Base-by-base conservation (phyloP, 2,888 invertebrate genomes). In the Lithophane leautieri region DNA sequence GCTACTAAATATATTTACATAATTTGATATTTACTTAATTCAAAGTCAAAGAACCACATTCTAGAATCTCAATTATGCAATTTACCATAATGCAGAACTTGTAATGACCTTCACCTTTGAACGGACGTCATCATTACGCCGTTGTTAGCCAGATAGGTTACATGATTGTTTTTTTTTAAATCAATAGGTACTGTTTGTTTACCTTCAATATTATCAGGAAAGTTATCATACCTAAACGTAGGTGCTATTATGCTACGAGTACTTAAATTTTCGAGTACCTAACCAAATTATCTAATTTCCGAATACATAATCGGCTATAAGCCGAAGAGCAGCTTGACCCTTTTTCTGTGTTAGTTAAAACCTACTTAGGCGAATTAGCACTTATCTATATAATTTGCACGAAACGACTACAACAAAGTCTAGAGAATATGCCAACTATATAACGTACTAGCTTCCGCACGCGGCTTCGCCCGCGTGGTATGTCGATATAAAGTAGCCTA, bases 61-160 rank as follows among this genome's bases (percentile, higher is more conserved):
- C 42, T 61, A 16, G 16, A 47, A 50, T 56, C 40, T 54, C 14
- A 7, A 74, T 52, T 58, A 58, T 25, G 8, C 34, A 34, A 81
- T 44, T 25, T 28, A 4, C 47, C n/a, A 3, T 44, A 69, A 25
- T 70, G 25, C 52, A 16, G 40, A 80, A 42, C 42, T 77, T 28
- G 50, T 9, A 12, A 3, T 50, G 47, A 34, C 47, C 73, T 62
- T 81, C 28, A 81, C 60, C 28, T 65, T 82, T 81, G 50, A 52
- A 61, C 12, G 1, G 50, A 52, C 44, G 11, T 54, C 28, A 47
- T 34, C 8, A 50, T 28, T n/a, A n/a, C 68, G 56, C 40, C 9
- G 78, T 50, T 58, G 19, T 56, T 78, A 56, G 25, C 11, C 34
- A 74, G 22, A 72, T 50, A n/a, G 1, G 11, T 61, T 11, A 25